Base-by-base conservation (phyloP, 2,797 vertebrate species). In the Ctenopoma kingsleyae region DNA sequence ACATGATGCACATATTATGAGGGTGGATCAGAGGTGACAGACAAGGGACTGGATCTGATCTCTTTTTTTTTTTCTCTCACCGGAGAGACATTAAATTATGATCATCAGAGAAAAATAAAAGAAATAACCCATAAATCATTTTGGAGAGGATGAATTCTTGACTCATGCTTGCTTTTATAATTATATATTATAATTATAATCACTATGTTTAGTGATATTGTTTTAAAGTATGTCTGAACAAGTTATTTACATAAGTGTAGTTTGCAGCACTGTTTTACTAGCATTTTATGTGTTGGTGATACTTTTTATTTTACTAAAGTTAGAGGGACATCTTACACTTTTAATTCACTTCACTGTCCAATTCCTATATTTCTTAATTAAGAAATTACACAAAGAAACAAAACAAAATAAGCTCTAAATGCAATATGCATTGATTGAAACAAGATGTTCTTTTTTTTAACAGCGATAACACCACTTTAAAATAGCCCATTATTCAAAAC, bases 1-100 rank as follows among this genome's bases (percentile, higher is more conserved):
- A 89, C 71, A 87, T 85, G 83, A 85, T 88, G 79, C 59, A 64
- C 78, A 83, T 89, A 74, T 88, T 83, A 90, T 86, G 81, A 78
- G 87, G 82, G 76, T 67, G 82, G 81, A 86, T 91, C 83, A 78
- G 73, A 83, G 38, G 69, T 78, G 74, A 80, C 6, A 68, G 70
- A 40, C 59, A 58, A 44, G 69, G 63, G 69, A 68, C 69, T 72
- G 67, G 69, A 67, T 84, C 67, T 73, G 71, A 81, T 60, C 71
- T 78, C 70, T 76, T 71, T 72, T 55, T 74, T 59, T 68, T 55
- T 51, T 15, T 55, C 52, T 27, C 61, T 71, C 35, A 11, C 53
- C n/a, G 3, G 66, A 65, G 53, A 73, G 30, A 50, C 56, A 75
- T 70, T 69, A 71, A 71, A 84, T 67, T 47, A 60, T 50, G 43